Percentiles rank a stretch among this genome's conserved stretches.
Evolutionary conservation across 2,113 vertebrate genomes (phyloP).

Genomic region (Festucalex cinctus): DNA sequence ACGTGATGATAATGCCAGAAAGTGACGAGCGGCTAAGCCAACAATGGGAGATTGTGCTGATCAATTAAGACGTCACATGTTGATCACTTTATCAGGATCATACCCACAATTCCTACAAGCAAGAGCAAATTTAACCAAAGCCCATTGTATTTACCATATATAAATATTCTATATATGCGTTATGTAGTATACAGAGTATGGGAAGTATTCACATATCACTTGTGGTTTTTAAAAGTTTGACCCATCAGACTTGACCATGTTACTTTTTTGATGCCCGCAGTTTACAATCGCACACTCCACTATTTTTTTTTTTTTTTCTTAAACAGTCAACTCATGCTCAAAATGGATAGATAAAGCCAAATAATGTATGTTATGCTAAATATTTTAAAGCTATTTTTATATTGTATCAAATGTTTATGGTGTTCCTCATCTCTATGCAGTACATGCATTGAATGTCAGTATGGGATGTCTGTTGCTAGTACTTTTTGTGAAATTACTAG

Average conservation of each 20-base stretch:
- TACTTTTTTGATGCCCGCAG: background rate
- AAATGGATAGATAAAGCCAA: conserved; percentile 33
- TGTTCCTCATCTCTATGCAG: conserved; percentile 14
- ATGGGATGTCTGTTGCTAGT: background rate
- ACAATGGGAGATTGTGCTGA: conserved; percentile 81
- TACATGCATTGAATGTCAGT: conserved; percentile 2
- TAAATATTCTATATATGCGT: background rate
- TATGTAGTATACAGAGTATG: background rate
- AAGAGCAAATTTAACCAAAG: background rate
- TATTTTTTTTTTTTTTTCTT: background rate
- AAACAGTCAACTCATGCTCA: background rate
- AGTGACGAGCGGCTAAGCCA: conserved; percentile 77
- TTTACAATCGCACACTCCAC: background rate
- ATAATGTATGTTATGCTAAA: conserved; percentile 4
- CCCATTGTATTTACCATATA: background rate
- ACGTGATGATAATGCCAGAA: conserved; percentile 78
- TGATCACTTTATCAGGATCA: background rate
- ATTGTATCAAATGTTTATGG: conserved; percentile 15
- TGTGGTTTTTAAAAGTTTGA: background rate
- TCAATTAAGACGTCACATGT: conserved; percentile 45
- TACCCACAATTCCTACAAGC: background rate
- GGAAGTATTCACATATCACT: background rate
- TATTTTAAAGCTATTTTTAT: conserved; percentile 26
- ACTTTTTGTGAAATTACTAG: conserved; percentile 1
- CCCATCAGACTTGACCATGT: background rate